Base-by-base conservation (phyloP, 1,140 invertebrate species). In the Drosophila prosaltans region DNA sequence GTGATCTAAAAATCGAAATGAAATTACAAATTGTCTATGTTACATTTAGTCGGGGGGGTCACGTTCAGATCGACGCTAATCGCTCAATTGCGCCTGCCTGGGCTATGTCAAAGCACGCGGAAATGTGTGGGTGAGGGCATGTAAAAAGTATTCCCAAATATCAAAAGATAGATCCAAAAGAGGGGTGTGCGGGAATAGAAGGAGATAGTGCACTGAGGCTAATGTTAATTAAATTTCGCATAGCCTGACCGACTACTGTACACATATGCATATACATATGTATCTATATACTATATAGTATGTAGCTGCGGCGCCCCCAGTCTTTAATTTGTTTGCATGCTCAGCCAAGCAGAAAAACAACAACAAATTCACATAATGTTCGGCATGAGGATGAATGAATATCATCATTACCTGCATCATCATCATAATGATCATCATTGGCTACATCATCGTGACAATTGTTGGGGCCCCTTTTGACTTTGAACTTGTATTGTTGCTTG, bases 271-370 rank as follows among this genome's bases (percentile, higher is more conserved):
- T 36, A 36, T 36, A 36, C 32, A 36, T 36, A 0, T 16, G 16
- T 16, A 16, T 16, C 16, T 16, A 30, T 30, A 30, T 30, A 30
- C 45, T 48, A 51, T 51, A 51, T 51, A 51, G 6, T 51, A 26
- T 9, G 69, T 64, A 16, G 67, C 65, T 77, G 76, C 72, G 80
- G 64, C 74, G 65, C 76, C 81, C 80, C 71, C 70, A 70, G 59
- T 80, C 74, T 89, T 51, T 88, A 88, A 88, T 84, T 89, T 69
- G 81, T 88, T 88, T 83, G 83, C 83, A 88, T 88, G 83, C 83
- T 88, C 81, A 70, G 84, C 67, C 65, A 69, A 89, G 83, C 83
- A 76, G 84, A 88, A 88, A 89, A 80, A 72, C 74, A 84, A 84
- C 64, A 78, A 71, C 65, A 85, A 76, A 84, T 89, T 72, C 69